These are phyloP conservation scores for Dryobates pubescens DNA, from an alignment of 2,797 vertebrate genomes.

Conservation along the genomic window DNA sequence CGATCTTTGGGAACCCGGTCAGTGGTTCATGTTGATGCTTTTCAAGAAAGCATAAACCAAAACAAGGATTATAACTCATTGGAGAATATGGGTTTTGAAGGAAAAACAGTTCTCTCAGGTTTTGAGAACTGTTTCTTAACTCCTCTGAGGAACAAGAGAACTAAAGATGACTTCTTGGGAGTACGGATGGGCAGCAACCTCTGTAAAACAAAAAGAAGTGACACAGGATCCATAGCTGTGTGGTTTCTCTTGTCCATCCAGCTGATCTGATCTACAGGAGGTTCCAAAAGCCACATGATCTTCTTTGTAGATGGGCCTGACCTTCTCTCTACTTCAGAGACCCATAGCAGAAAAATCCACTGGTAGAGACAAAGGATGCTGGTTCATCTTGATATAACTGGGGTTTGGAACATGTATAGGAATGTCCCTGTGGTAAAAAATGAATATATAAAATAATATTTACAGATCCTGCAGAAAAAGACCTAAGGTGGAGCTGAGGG, in stretches of 20 bases:
- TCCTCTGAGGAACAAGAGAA: background rate
- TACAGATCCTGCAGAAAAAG: background rate
- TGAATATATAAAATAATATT: background rate
- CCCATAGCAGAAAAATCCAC: background rate
- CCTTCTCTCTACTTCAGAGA: background rate
- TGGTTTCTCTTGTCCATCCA: background rate
- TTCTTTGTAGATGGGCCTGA: background rate
- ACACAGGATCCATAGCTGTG: background rate
- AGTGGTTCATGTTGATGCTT: background rate
- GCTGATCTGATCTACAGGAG: background rate
- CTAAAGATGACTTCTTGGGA: background rate
- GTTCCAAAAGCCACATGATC: background rate
- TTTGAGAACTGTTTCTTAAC: background rate
- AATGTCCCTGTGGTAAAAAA: background rate
- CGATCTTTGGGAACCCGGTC: background rate
- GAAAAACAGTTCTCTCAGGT: background rate
- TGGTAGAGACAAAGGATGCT: background rate
- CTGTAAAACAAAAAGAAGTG: background rate
- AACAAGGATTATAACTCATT: background rate
- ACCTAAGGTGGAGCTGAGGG: accelerated
- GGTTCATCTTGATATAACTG: background rate
- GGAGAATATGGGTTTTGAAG: background rate
- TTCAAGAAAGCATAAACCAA: background rate
- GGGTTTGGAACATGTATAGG: background rate
- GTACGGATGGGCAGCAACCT: background rate